Base-by-base conservation (phyloP, 2,113 vertebrate genomes). In the Coregonus clupeaformis region DNA sequence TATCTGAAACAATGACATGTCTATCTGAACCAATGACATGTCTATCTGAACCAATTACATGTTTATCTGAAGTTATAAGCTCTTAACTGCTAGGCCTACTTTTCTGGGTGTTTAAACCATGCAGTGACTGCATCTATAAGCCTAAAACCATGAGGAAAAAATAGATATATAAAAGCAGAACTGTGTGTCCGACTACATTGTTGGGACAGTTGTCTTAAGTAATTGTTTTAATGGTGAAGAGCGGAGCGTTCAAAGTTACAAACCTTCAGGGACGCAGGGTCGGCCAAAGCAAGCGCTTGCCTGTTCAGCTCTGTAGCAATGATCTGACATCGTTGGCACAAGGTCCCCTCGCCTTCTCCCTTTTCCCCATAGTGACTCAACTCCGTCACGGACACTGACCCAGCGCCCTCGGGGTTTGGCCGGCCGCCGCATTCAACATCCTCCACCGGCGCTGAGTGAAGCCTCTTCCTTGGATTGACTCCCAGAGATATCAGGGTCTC, bases 381-480 rank as follows among this genome's bases (percentile, higher is more conserved):
- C 72, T 95, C 94, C 3, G 74, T 71, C 18, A 83, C 82, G 24
- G 86, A 78, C 68, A 79, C 83, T 18, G 93, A 89, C 27, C 91
- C 85, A 1, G 94, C 93, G 67, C 95, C 95, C 79, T 96, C 95
- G 1, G 95, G 95, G 25, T 94, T 90, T 11, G 95, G 95, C 42
- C 95, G 92, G 69, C 87, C 85, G 71, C 90, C 86, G 20, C 91
- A 89, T 59, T 87, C 83, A 69, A 91, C 88, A 68, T 92, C 92
- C 9, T 90, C 92, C 3, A 27, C 18, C 30, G 82, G 78, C 2
- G 86, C 84, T 0, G 89, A 90, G 80, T 88, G 90, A 70, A 92
- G 87, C 42, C 92, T 93, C 84, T 93, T 94, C 80, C 90, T 89
- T 2, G 84, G 81, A 55, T 84, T 83, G 22, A 89, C 77, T 60